Evolutionary conservation across 2,113 vertebrate genomes (phyloP), one percentile per base, ranked within the genome.

Genomic region (Trachemys scripta): DNA sequence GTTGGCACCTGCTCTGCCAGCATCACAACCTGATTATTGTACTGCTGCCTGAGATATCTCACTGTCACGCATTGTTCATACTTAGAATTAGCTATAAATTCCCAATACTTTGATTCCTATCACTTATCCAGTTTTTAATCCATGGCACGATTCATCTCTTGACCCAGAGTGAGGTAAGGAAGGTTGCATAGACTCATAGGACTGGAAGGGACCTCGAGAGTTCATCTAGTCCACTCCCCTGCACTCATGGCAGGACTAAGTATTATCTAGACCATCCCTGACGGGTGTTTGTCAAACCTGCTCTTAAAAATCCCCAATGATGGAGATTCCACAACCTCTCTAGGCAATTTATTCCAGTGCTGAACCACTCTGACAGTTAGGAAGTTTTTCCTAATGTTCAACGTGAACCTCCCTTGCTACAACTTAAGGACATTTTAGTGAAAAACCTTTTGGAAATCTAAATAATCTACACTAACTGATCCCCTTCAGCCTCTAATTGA

Each of bases 401-500:
- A 22, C 20, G 19, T 54, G 22, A 54, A 16, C 53, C 20, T 3
- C 53, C 19, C 53, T 54, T 54, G 53, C 20, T 54, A 20, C 20
- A 54, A 54, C 9, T 54, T 54, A 54, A 13, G n/a, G 19, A 10
- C 81, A 5, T 6, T 79, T 5, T 59, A 6, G 3, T 94, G 22
- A 53, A 88, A 93, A 85, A 1, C 59, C 75, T 85, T 3, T 85
- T 92, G 0, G 0, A 90, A 75, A 59, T 50, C 29, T 78, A 31
- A 81, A 62, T 38, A 47, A 42, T 56, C 4, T 45, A 14, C 10
- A 81, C 6, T 0, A 49, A 10, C 78, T 19, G 0, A 49, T 81
- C 80, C 10, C 89, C 22, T 75, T 82, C 14, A 31, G 20, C 25
- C 11, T 76, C 49, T 80, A 10, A 22, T 38, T 82, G 35, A 62